These are phyloP conservation scores for Zophobas atratus DNA, from an alignment of 1,140 invertebrate species.

Conservation along the genomic window DNA sequence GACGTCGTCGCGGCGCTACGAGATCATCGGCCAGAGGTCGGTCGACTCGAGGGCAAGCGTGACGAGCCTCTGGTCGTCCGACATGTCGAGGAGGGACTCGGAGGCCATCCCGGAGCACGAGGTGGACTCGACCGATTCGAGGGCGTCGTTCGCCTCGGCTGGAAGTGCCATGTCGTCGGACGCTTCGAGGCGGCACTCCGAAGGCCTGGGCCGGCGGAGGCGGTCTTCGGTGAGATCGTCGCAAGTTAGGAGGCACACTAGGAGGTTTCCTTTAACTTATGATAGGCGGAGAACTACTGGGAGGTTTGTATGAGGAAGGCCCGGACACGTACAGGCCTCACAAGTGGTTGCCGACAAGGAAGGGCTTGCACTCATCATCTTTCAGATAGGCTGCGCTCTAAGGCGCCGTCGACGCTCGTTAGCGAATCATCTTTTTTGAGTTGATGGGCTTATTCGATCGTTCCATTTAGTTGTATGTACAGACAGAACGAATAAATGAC, in stretches of 20 bases:
- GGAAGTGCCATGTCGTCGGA: constrained; percentile 61
- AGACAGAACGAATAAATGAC: too few species aligned
- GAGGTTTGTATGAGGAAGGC: constrained; percentile 63
- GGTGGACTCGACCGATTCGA: constrained; percentile 64
- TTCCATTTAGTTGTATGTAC: too few species aligned
- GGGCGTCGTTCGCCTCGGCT: constrained; percentile 62
- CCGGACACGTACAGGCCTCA: constrained; percentile 14
- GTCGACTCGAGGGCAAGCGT: constrained; percentile 66
- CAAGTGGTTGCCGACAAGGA: constrained; percentile 11
- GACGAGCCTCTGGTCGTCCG: constrained; percentile 66
- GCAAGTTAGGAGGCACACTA: constrained; percentile 65
- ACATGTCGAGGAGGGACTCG: constrained; percentile 65
- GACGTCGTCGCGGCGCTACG: constrained; percentile 64
- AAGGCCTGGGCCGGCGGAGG: constrained; percentile 59
- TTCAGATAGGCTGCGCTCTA: too few species aligned
- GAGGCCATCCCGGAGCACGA: constrained; percentile 67
- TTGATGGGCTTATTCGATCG: too few species aligned
- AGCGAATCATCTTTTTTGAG: too few species aligned
- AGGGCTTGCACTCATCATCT: too few species aligned
- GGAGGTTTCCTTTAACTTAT: constrained; percentile 65
- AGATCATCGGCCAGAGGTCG: constrained; percentile 67
- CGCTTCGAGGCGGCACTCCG: constrained; percentile 65
- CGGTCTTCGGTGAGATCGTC: constrained; percentile 62
- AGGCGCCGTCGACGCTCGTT: too few species aligned
- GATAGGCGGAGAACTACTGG: constrained; percentile 68